These are phyloP conservation scores for Eupithecia tripunctaria DNA, from an alignment of 2,888 invertebrate species.

Conservation along the genomic window DNA sequence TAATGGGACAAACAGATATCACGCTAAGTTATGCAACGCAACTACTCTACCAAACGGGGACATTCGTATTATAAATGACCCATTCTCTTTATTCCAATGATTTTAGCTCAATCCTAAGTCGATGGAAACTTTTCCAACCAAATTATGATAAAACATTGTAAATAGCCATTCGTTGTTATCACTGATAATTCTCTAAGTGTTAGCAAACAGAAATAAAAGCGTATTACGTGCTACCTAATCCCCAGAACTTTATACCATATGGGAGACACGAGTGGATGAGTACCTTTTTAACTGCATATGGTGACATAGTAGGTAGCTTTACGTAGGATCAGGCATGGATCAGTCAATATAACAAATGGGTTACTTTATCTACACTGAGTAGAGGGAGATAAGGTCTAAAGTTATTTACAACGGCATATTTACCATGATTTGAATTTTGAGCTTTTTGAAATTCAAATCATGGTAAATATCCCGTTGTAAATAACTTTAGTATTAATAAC, in stretches of 20 bases:
- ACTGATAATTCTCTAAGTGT: conserved; percentile 32
- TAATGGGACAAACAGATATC: too few relatives aligned
- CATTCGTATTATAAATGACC: neutral
- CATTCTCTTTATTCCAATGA: neutral
- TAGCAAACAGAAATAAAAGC: conserved; percentile 33
- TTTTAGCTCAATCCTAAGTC: neutral
- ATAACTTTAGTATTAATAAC: too few relatives aligned
- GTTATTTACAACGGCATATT: too few relatives aligned
- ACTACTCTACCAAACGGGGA: neutral
- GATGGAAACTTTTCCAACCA: conserved; percentile 7
- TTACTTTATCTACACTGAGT: too few relatives aligned
- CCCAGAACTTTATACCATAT: conserved; percentile 23
- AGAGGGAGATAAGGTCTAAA: too few relatives aligned
- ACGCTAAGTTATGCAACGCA: too few relatives aligned
- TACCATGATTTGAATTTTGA: too few relatives aligned
- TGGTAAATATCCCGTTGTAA: too few relatives aligned
- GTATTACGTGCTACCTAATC: conserved; percentile 32
- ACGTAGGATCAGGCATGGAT: neutral
- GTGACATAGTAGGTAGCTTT: conserved; percentile 3
- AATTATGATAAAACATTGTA: conserved; percentile 10
- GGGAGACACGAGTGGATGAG: conserved; percentile 4
- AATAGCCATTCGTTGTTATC: conserved; percentile 17
- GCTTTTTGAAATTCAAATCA: too few relatives aligned
- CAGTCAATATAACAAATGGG: neutral
- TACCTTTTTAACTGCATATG: conserved; percentile 2